phyloP scores from a whole-genome alignment of 1,140 invertebrate genomes.

The Psilanteris sp. region DNA sequence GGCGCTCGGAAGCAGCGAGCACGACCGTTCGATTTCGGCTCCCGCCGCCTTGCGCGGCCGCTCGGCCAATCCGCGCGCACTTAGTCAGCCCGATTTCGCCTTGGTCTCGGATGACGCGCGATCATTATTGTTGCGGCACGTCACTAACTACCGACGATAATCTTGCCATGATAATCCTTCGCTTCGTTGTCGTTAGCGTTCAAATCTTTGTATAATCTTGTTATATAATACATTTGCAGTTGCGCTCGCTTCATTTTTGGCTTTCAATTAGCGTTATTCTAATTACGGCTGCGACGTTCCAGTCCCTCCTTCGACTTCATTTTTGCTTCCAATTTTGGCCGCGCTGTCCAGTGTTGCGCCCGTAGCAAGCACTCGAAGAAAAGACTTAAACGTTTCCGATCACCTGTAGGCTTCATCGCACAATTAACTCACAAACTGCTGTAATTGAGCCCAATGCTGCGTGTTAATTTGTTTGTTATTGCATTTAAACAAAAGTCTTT shows the following conservation, averaged over 20 bases:
- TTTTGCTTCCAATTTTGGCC: no score
- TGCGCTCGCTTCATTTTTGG: no score
- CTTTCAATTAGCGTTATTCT: no score
- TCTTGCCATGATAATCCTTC: conserved; percentile 28
- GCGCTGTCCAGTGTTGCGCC: no score
- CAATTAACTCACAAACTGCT: no score
- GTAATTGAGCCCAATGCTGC: no score
- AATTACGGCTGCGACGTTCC: no score
- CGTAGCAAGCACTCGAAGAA: no score
- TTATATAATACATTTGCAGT: neutral
- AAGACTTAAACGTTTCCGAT: no score
- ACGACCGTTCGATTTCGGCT: conserved; percentile 43
- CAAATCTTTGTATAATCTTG: conserved; percentile 10
- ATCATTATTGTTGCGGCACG: conserved; percentile 32
- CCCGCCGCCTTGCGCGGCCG: conserved; percentile 11
- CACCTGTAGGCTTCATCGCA: no score
- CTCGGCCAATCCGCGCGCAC: conserved; percentile 27
- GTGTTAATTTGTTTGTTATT: conserved; percentile 74
- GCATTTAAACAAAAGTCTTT: no score
- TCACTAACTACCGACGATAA: conserved; percentile 35
- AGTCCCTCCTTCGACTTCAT: no score
- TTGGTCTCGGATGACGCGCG: conserved; percentile 13
- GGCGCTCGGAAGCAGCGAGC: conserved; percentile 29
- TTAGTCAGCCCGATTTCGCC: conserved; percentile 18
- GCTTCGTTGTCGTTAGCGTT: conserved; percentile 21